Evolutionary conservation across 2,888 invertebrate genomes (phyloP), one percentile per base, ranked within the genome.

Genomic region (Lochmaea crataegi): DNA sequence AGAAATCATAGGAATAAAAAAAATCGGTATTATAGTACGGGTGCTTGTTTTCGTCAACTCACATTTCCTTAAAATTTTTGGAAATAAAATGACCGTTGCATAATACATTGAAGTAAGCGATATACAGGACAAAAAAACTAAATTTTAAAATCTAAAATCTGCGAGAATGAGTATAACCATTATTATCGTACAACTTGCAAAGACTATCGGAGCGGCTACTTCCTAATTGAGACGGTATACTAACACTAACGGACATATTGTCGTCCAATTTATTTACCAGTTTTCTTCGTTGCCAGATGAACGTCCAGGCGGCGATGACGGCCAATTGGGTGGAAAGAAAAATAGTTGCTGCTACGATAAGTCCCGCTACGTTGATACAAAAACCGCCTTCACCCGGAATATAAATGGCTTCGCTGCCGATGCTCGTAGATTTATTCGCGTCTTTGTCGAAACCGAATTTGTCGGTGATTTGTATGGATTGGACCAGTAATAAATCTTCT

Each of bases 381-480:
- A 92, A 88, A 22, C 89, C 88, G 82, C 87, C 85, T 81, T 89
- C 86, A 85, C 90, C 91, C 77, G 92, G 90, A 78, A 93, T 89
- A 88, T 91, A 94, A 66, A 94, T 90, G 63, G 93, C 92, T 86
- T 94, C 94, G 83, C 91, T 92, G 79, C 91, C 90, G 74, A 90
- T 87, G 75, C 80, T 76, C 11, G 77, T 79, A 2, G 68, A 65
- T 66, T 79, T 85, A 82, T 90, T 90, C 84, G 89, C 90, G 68
- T 91, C 90, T 76, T 90, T 90, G 82, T 94, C 93, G 87, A 95
- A 95, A 53, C 94, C 95, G 86, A 96, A 96, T 86, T 96, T 95
- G 88, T 97, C 96, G 48, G 95, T 95, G 84, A 96, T 96, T 87
- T 95, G 95, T 83, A 97, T 96, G 73, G 95, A 94, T 86, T 96